These are phyloP conservation scores for Hydriomena furcata DNA, from an alignment of 2,888 invertebrate genomes.

Conservation along the genomic window DNA sequence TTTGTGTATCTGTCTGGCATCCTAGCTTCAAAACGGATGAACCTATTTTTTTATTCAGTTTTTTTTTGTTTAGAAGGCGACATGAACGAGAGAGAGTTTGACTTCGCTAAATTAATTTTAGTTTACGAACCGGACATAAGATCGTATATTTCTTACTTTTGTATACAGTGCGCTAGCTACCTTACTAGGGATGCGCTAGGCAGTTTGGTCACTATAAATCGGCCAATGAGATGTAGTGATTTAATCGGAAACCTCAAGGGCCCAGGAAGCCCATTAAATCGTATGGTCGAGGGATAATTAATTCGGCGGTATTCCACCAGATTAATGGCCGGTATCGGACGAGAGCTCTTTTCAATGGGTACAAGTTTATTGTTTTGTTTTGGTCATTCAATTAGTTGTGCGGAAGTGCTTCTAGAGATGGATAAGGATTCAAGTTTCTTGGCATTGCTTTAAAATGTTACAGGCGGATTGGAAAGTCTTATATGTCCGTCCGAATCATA, in stretches of 20 bases:
- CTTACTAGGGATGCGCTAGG: slow-evolving; percentile 20
- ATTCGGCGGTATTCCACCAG: slow-evolving; percentile 80
- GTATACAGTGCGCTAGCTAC: slow-evolving; percentile 25
- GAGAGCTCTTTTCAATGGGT: slow-evolving; percentile 73
- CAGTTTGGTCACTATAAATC: slow-evolving; percentile 75
- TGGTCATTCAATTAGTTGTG: slow-evolving; percentile 31
- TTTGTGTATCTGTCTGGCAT: too few species aligned
- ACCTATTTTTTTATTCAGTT: too few species aligned
- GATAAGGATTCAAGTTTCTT: not conserved
- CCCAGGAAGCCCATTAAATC: slow-evolving; percentile 82
- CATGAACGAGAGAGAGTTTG: too few species aligned
- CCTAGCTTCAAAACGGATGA: too few species aligned
- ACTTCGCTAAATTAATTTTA: too few species aligned
- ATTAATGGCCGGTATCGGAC: slow-evolving; percentile 73
- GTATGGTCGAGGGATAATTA: slow-evolving; percentile 83
- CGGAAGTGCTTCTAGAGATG: slow-evolving; percentile 1
- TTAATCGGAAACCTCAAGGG: slow-evolving; percentile 80
- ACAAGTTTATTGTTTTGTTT: slow-evolving; percentile 65
- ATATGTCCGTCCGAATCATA: too few species aligned
- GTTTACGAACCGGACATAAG: too few species aligned
- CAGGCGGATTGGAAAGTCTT: too few species aligned
- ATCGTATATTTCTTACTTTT: not conserved
- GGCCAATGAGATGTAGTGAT: slow-evolving; percentile 82
- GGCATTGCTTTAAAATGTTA: too few species aligned
- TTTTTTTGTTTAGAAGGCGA: too few species aligned